Base-by-base conservation (phyloP, 1,140 invertebrate species). In the Manduca sexta region DNA sequence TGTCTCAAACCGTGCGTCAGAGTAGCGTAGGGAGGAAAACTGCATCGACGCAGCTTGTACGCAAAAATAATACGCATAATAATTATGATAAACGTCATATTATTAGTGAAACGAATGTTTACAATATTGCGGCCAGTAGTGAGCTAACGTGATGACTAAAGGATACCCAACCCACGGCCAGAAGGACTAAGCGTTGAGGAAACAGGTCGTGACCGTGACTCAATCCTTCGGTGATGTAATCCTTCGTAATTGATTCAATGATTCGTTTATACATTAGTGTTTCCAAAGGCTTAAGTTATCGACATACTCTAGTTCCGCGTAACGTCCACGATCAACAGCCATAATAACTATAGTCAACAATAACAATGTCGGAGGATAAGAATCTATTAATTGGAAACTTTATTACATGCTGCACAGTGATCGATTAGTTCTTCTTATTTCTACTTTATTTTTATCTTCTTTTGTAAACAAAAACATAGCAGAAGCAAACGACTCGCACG, bases 211-310 rank as follows among this genome's bases (percentile, higher is more conserved):
- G 72, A 47, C 77, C 71, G 48, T 83, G 79, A 83, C 69, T 84
- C 80, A 82, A 77, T 73, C 74, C 69, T 78, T 79, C 74, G 73
- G 65, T 84, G 78, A 84, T 80, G 77, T 70, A 84, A 84, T 76
- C 52, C 65, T 49, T 74, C 62, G 67, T 74, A 80, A 80, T 75
- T 76, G 69, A 72, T 77, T 67, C 66, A 67, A 64, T 80, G 77
- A 84, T 74, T 79, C 69, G 77, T 47, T 45, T 52, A 50, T 67
- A 38, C 45, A 52, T 48, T 79, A 79, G 75, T 69, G 75, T 26
- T 69, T 69, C 50, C 56, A 60, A 45, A 17, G 38, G 13, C 15
- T 34, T 13, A 39, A 43, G 29, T 17, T 64, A 45, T 62, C 52
- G 52, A 66, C 56, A 40, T 33, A 18, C 16, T 21, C 29, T 15